Base-by-base conservation (phyloP, 2,113 vertebrate genomes). In the Grantiella picta region DNA sequence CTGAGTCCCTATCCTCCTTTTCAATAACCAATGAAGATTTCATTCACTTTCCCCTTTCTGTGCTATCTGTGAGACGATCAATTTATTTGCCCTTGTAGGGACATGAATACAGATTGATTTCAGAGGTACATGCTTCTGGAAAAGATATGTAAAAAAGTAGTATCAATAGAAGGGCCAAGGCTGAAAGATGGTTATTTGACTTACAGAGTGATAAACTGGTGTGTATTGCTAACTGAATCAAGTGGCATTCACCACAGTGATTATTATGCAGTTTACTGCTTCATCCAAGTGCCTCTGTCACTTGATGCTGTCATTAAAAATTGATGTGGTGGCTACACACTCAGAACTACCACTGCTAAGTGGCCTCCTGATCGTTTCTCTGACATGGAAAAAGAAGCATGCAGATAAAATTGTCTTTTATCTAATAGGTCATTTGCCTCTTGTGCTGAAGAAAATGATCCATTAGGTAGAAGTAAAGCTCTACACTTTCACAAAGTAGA, bases 271-370 rank as follows among this genome's bases (percentile, higher is more conserved):
- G 72, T 54, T 63, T 59, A 27, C 27, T 73, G 38, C 68, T 80
- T 77, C 24, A 31, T 49, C 54, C 47, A 8, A 53, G 45, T 64
- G n/a, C 49, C 22, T 4, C 29, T 47, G n/a, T 29, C 57, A 38
- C 31, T 73, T 36, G 52, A 19, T 15, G 5, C 40, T 47, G 28
- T 49, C 70, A n/a, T n/a, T 64, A 78, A n/a, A 45, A 76, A 29
- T 50, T 57, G 53, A 59, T 0, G 0, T 2, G 4, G 27, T 86
- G 49, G 23, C 12, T 17, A 7, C 15, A 3, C 8, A 10, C n/a
- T 53, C 36, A 27, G 65, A 72, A 15, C 53, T 61, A 13, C 57
- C 31, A 12, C 60, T 28, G 9, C 36, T 56, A 21, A 35, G 36
- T 45, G 31, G 66, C 45, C 5, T 75, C 5, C 57, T 31, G 22